phyloP scores from a whole-genome alignment of 2,888 invertebrate genomes.

The Hyposoter dolosus region DNA sequence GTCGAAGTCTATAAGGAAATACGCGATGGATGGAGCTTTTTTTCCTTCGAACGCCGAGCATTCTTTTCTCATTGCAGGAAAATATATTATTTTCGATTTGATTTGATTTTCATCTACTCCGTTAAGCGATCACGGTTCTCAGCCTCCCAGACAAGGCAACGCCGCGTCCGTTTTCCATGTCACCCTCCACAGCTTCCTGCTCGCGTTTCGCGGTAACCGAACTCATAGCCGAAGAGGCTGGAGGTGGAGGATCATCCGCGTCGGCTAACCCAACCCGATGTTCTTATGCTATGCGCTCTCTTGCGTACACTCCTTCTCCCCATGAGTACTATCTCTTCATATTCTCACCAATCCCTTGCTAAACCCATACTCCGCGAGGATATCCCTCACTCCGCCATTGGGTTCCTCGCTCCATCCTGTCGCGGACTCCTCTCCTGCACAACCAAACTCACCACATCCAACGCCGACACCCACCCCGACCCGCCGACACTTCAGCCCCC shows the following conservation, averaged over 20 bases:
- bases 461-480: conserved; percentile 24
- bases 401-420: conserved; percentile 50
- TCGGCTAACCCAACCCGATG: conserved; percentile 62
- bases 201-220: conserved; percentile 46
- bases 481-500: conserved; percentile 71
- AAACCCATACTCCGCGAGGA: conserved; percentile 69
- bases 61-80: not conserved
- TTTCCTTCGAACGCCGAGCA: not conserved
- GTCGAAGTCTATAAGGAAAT: too few relatives aligned
- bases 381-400: conserved; percentile 74
- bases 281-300: conserved; percentile 59
- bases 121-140: conserved; percentile 44
- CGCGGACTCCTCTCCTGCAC: conserved; percentile 49
- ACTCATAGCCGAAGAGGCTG: conserved; percentile 26
- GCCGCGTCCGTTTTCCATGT: conserved; percentile 41
- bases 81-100: not conserved
- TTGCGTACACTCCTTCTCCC: conserved; percentile 49
- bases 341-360: conserved; percentile 76
- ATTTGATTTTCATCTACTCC: conserved; percentile 37
- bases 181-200: conserved; percentile 54
- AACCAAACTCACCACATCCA: conserved; percentile 43
- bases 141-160: conserved; percentile 53
- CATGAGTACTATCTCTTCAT: conserved; percentile 74
- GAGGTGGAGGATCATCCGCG: conserved; percentile 74
- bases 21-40: not conserved